Evolutionary conservation across 2,888 invertebrate species (phyloP).

Genomic region (Tipula helvola): DNA sequence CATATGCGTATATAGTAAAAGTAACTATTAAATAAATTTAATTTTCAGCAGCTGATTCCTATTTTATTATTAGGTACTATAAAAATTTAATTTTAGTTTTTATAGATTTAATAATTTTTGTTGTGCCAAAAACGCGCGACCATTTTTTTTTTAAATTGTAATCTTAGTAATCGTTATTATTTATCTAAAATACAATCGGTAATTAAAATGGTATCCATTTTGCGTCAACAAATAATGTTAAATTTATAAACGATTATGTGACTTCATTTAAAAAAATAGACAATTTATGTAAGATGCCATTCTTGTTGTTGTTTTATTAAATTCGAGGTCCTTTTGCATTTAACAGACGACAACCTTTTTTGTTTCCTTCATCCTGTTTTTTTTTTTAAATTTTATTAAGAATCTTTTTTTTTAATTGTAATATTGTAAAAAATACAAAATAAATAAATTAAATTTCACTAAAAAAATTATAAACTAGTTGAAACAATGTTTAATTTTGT

Average conservation of each 20-base stretch:
- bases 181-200: neutral
- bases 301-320: neutral
- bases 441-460: neutral
- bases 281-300: neutral
- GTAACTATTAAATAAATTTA: neutral
- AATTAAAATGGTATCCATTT: neutral
- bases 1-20: neutral
- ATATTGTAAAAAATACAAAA: neutral
- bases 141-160: neutral
- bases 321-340: neutral
- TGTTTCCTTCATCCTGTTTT: neutral
- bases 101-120: neutral
- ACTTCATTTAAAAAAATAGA: neutral
- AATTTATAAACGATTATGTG: neutral
- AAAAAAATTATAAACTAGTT: neutral
- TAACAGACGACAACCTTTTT: neutral
- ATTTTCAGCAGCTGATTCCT: neutral
- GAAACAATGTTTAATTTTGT: too few relatives aligned
- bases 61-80: neutral
- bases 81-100: neutral
- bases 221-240: neutral
- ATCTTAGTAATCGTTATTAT: neutral
- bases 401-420: neutral
- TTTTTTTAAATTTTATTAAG: neutral
- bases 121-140: neutral